Base-by-base conservation (phyloP, 2,888 invertebrate genomes). In the Drosophila paranaensis region DNA sequence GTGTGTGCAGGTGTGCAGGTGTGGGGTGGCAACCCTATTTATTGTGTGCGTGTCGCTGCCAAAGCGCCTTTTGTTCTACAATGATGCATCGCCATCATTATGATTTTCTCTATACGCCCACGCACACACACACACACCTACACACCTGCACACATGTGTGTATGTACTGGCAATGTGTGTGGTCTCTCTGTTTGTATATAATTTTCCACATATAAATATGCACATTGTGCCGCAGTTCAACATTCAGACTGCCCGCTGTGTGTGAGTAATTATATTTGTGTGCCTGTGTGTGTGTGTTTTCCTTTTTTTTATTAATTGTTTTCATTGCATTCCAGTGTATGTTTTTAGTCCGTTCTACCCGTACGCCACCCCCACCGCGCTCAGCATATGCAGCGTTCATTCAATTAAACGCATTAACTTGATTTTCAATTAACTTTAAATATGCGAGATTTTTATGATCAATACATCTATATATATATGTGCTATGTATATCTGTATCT, bases 351-450 rank as follows among this genome's bases (percentile, higher is more conserved):
- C 63, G 2, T 13, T 50, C 51, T 14, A 53, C 51, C 20, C 20
- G 20, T 6, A 14, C 51, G 16, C 8, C 20, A 27, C 40, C 64
- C 30, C 3, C 6, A 25, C 2, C 6, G 3, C 37, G 27, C 11
- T 2, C 39, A 65, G 53, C 86, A 82, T 87, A 83, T 83, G 81
- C 79, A 42, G 54, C 81, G 62, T 50, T 67, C 70, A 86, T 90
- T 90, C 71, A 88, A 90, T 88, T 86, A 86, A 90, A 90, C 72
- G 87, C 81, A 86, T 90, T 86, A 82, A 85, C 87, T 85, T 90
- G 89, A 85, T 85, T 90, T 90, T 90, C 89, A 86, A 89, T 86
- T 86, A 86, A 84, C 89, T 84, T 88, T 85, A 79, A 89, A 85
- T 88, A 69, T 14, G 20, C 11, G 48, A 11, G 61, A 70, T 71